Evolutionary conservation across 2,113 vertebrate species (phyloP).

Genomic region (Heterotis niloticus): DNA sequence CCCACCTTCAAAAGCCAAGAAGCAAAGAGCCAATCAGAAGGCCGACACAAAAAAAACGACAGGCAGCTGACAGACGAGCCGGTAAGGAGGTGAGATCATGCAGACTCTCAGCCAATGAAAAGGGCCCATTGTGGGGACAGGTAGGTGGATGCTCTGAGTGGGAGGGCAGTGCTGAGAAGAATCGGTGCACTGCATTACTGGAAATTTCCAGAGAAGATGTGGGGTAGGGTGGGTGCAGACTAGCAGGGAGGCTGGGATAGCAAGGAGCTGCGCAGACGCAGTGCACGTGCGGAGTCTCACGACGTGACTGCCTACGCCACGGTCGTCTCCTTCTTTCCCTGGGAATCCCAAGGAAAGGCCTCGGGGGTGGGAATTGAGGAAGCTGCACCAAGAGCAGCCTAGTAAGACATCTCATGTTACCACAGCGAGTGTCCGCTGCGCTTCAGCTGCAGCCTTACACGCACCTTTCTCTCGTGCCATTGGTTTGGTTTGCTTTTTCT

Average conservation of each 20-base stretch:
- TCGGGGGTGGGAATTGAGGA: constrained; percentile 14
- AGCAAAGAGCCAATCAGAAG: constrained; percentile 25
- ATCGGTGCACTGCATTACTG: constrained; percentile 55
- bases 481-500: too few species aligned
- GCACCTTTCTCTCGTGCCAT: not conserved
- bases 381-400: constrained; percentile 25
- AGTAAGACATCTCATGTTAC: constrained; percentile 20
- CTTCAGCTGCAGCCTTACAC: not conserved
- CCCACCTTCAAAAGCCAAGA: constrained; percentile 17
- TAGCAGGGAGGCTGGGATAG: constrained; percentile 41
- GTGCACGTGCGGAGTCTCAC: not conserved
- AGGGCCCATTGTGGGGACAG: constrained; percentile 38
- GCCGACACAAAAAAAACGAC: constrained; percentile 6
- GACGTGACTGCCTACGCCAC: not conserved
- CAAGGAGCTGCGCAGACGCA: not conserved
- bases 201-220: constrained; percentile 68
- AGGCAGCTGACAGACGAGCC: constrained; percentile 25
- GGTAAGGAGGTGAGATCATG: constrained; percentile 29
- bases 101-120: constrained; percentile 36
- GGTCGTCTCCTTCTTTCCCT: not conserved
- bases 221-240: constrained; percentile 39
- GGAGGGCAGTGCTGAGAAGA: constrained; percentile 53
- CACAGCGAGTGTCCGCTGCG: not conserved
- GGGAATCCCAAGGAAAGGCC: constrained; percentile 9
- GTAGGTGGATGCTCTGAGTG: constrained; percentile 58